Base-by-base conservation (phyloP, 2,888 invertebrate species). In the Ceratothoa steindachneri region DNA sequence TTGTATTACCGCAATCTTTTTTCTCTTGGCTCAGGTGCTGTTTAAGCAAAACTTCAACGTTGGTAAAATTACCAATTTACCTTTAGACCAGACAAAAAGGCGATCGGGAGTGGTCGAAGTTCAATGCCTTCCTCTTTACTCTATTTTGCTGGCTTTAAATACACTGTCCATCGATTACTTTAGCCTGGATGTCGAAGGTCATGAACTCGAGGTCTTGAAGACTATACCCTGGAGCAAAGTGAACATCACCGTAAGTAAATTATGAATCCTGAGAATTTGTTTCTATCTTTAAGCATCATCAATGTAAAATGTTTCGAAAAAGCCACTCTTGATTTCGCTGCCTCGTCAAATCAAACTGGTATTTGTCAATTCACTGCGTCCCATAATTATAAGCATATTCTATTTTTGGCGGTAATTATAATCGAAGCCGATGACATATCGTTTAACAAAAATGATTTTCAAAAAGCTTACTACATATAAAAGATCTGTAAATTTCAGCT, bases 171-270 rank as follows among this genome's bases (percentile, higher is more conserved):
- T 88, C 2, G 87, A 88, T 82, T 87, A 87, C 81, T 86, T 88
- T 80, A 87, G 87, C 81, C 83, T 88, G 27, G 88, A 88, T 80
- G 85, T 88, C 12, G 87, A 88, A 80, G 88, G 88, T 0, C 83
- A 84, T 53, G 88, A 88, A 81, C 82, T 87, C 22, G 84, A 85
- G 5, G 86, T 88, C 15, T 82, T 88, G 19, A 83, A 85, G 81
- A 87, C 87, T 1, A 86, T 88, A 80, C 87, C 87, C 7, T 87
- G 86, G 80, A 83, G 87, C 64, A 83, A 83, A 71, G 82, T 87
- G 7, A 83, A 86, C 75, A 86, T 88, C 52, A 83, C 83, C 82
- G 82, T 83, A 71, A 74, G 60, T n/a, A 7, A 15, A 24, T 65
- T 65, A 65, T 28, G 1, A 65, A 7, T 24, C 7, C 15, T 65